Conservation (phyloP, 1,140 invertebrate species). For the Trichomalopsis sarcophagae region DNA sequence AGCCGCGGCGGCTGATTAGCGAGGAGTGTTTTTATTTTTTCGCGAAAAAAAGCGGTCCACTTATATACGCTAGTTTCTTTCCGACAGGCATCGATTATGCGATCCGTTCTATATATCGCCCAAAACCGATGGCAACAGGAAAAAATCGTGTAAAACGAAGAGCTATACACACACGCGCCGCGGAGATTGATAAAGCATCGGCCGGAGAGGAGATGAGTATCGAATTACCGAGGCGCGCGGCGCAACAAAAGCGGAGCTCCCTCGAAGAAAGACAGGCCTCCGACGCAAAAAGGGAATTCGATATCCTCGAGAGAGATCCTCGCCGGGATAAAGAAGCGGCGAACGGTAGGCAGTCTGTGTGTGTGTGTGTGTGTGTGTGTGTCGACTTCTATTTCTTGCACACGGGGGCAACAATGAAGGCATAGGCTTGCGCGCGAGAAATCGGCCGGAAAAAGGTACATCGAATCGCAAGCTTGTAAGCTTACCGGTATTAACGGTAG, state of each 20-base stretch:
- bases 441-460: slow-evolving; percentile 8
- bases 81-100: background rate
- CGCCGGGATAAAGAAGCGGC: slow-evolving; percentile 20
- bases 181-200: slow-evolving; percentile 34
- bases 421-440: slow-evolving; percentile 18
- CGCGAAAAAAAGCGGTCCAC: background rate
- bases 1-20: background rate
- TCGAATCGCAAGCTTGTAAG: background rate
- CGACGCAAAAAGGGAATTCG: slow-evolving; percentile 21
- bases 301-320: slow-evolving; percentile 34
- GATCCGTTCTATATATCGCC: background rate
- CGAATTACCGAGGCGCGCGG: slow-evolving; percentile 31
- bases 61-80: too few relatives aligned
- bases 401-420: slow-evolving; percentile 17
- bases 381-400: too few relatives aligned
- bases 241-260: background rate
- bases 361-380: background rate
- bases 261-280: slow-evolving; percentile 6
- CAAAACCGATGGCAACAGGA: slow-evolving; percentile 2
- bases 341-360: slow-evolving; percentile 31
- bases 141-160: slow-evolving; percentile 43
- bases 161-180: background rate
- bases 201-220: slow-evolving; percentile 18
- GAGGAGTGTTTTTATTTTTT: background rate
- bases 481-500: too few relatives aligned